Percentiles rank a stretch among this genome's conserved stretches.
These are phyloP conservation scores for Lepus timidus DNA, from an alignment of 2,113 vertebrate genomes.

Conservation along the genomic window DNA sequence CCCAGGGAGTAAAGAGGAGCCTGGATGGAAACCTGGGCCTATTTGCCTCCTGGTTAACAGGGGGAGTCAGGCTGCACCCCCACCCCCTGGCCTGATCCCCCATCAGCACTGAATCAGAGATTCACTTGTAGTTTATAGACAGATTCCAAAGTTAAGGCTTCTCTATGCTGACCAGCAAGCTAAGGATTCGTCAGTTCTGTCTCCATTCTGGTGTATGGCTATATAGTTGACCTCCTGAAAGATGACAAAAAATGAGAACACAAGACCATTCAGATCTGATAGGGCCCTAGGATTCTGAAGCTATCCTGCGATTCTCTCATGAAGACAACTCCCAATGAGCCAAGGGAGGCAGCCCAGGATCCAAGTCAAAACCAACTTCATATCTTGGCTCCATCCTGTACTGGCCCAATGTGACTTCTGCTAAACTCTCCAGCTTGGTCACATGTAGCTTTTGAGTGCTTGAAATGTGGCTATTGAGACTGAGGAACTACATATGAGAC, in stretches of 20 bases:
- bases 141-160: background rate
- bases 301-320: background rate
- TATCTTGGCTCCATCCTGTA: background rate
- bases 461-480: too few relatives aligned
- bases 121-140: background rate
- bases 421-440: background rate
- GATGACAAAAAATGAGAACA: background rate
- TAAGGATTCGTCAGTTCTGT: background rate
- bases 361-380: slow-evolving; percentile 5
- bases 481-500: background rate
- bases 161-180: background rate
- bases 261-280: background rate
- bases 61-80: background rate
- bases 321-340: background rate
- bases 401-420: background rate
- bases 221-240: background rate
- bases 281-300: background rate
- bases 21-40: background rate
- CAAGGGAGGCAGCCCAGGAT: background rate
- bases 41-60: background rate
- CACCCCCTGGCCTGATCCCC: too few relatives aligned
- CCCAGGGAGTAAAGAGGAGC: background rate
- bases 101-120: background rate
- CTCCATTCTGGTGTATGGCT: background rate
- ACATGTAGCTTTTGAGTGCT: too few relatives aligned